Evolutionary conservation across 2,113 vertebrate species (phyloP), one percentile per base, ranked within the genome.

Genomic region (Theristicus caerulescens): DNA sequence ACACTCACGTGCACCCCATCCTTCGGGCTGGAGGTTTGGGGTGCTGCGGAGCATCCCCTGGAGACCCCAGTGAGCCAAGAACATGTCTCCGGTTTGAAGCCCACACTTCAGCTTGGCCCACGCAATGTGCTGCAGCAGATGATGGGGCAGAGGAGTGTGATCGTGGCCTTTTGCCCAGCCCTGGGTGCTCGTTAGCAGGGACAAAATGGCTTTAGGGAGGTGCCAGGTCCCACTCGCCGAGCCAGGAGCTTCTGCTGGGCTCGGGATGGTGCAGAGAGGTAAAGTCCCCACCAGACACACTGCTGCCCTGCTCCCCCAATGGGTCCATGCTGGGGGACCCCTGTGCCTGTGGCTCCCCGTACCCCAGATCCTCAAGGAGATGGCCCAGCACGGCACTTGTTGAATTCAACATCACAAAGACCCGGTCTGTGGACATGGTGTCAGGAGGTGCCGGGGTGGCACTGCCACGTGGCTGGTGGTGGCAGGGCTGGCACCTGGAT

Each of bases 371-470:
- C 58, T 38, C 14, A 8, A 44, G 67, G 47, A 38, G 64, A 12
- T 22, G 36, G 36, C 22, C 25, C 46, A 36, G 32, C 11, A 2
- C 1, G 14, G 40, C 13, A 9, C 32, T 49, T 11, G 9, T 13
- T 44, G 83, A 49, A 22, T 49, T 59, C 55, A 66, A 26, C 0
- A 0, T 26, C 64, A 38, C 52, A 42, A 42, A 67, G 58, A 12
- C 6, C 11, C 0, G 0, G 7, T 16, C 36, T 46, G 32, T 19
- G 69, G 52, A 16, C 51, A 15, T 0, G 0, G 44, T 44, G 40
- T 18, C 4, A 6, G 49, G 67, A 36, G 31, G 18, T 31, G 32
- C 10, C 46, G 5, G 61, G 14, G 52, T 64, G 44, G 34, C 44
- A 51, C 29, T 83, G 61, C 51, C 51, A 12, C 2, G 3, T 7